Evolutionary conservation across 1,140 invertebrate genomes (phyloP), one percentile per base, ranked within the genome.

Genomic region (Pararge aegeria): DNA sequence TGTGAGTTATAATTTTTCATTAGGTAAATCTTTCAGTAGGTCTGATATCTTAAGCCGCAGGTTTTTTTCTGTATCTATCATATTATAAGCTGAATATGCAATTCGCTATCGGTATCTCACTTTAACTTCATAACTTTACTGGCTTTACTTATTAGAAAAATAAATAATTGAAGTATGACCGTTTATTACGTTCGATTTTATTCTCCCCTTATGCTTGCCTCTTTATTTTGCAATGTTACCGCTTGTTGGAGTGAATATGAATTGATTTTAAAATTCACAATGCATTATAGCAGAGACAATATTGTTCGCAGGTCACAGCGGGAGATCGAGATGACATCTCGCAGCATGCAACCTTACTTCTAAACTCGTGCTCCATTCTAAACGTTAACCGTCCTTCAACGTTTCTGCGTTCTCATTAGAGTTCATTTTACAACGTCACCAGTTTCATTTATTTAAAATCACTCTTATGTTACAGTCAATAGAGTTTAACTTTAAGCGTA

Each of bases 231-330:
- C 30, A 57, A 67, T 51, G 40, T 40, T 52, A 19, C 42, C 38
- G 50, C 38, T 58, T 55, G 61, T 69, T 69, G 69, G 55, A 84
- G 78, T 81, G 80, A 80, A 82, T 85, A 83, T 83, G 84, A 85
- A 85, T 87, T 83, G 78, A 87, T 85, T 87, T 85, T 86, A 86
- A 85, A 87, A 87, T 86, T 84, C 74, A 87, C 79, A 78, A 80
- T 82, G 78, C 76, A 76, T 79, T 82, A 86, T 78, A 74, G 73
- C 72, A 84, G 83, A 87, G 79, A 89, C 84, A 87, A 87, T 89
- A 89, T 86, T 89, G 87, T 87, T 89, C 77, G 72, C 84, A 77
- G 75, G 69, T 76, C 84, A 64, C 84, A 80, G 84, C 82, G 74
- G 87, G 87, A 68, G 70, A 73, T 66, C 78, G 68, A 89, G 87